These are phyloP conservation scores for Chaenocephalus aceratus DNA, from an alignment of 2,113 vertebrate genomes.

Conservation along the genomic window DNA sequence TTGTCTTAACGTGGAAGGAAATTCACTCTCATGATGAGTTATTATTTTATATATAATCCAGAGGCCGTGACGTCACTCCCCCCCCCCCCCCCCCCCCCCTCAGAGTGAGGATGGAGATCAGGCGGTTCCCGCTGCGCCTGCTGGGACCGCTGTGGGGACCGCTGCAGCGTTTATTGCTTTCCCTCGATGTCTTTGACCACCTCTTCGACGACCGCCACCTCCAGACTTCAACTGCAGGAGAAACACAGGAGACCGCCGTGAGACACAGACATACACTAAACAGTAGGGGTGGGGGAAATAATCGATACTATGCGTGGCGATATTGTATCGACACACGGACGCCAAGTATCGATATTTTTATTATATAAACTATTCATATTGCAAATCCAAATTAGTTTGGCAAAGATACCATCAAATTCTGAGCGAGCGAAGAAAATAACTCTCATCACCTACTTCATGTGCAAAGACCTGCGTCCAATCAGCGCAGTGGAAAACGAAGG, in stretches of 20 bases:
- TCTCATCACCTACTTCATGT: too few species aligned
- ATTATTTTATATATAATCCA: background rate
- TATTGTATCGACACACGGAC: too few species aligned
- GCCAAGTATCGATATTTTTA: too few species aligned
- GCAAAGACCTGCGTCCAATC: too few species aligned
- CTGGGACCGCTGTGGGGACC: slow-evolving; percentile 76
- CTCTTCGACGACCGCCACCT: slow-evolving; percentile 90
- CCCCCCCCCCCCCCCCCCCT: slow-evolving; percentile 2
- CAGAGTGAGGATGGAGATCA: slow-evolving; percentile 61
- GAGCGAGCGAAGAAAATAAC: too few species aligned
- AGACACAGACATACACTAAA: background rate
- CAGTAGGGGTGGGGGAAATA: too few species aligned
- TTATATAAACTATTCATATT: too few species aligned
- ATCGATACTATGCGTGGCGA: too few species aligned
- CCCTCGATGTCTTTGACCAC: slow-evolving; percentile 95
- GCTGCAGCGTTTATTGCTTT: slow-evolving; percentile 83
- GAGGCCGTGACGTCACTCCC: slow-evolving; percentile 23
- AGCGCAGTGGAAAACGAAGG: too few species aligned
- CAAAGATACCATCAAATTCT: too few species aligned
- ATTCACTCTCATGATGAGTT: background rate
- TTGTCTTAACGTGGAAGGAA: background rate
- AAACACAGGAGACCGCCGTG: background rate
- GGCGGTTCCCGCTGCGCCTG: slow-evolving; percentile 82
- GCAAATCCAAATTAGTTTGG: too few species aligned
- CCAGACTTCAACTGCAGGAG: slow-evolving; percentile 86